These are phyloP conservation scores for Stenurella melanura DNA, from an alignment of 2,888 invertebrate species.

Conservation along the genomic window DNA sequence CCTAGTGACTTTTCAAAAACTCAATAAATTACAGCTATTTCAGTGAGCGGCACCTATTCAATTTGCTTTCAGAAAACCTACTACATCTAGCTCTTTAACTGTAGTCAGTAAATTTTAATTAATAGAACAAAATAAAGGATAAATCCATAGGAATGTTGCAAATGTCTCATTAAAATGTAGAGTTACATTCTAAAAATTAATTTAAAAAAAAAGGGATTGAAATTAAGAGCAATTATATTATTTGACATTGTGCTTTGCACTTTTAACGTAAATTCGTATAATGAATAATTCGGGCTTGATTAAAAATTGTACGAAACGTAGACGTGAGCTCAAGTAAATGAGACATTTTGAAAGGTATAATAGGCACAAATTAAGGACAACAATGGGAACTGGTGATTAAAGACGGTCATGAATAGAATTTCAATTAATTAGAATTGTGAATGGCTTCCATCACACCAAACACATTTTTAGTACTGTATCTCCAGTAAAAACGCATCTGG, in stretches of 20 bases:
- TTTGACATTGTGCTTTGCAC: constrained; percentile 7
- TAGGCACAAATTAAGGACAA: constrained; percentile 26
- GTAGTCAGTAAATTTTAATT: neutral
- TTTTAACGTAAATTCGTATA: constrained; percentile 9
- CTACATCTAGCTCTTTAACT: neutral
- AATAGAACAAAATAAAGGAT: neutral
- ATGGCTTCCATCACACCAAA: neutral
- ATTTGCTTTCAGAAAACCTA: neutral
- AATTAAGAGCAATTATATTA: constrained; percentile 26
- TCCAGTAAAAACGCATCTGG: neutral
- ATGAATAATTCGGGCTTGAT: constrained; percentile 25
- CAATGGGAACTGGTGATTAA: neutral
- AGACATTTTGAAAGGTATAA: constrained; percentile 9
- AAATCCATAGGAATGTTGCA: neutral
- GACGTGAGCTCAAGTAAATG: constrained; percentile 11
- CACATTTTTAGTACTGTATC: neutral
- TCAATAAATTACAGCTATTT: too few relatives aligned
- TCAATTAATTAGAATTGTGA: constrained; percentile 25
- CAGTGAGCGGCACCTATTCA: too few relatives aligned
- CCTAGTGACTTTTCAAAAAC: too few relatives aligned
- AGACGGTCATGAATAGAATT: neutral
- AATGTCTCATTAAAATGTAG: constrained; percentile 13
- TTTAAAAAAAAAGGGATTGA: neutral
- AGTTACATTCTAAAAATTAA: neutral
- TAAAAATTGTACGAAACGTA: constrained; percentile 33